These are phyloP conservation scores for Phacellophora camtschatica DNA, from an alignment of 30 jellyfish, hydroid and myxozoan species.

Conservation along the genomic window DNA sequence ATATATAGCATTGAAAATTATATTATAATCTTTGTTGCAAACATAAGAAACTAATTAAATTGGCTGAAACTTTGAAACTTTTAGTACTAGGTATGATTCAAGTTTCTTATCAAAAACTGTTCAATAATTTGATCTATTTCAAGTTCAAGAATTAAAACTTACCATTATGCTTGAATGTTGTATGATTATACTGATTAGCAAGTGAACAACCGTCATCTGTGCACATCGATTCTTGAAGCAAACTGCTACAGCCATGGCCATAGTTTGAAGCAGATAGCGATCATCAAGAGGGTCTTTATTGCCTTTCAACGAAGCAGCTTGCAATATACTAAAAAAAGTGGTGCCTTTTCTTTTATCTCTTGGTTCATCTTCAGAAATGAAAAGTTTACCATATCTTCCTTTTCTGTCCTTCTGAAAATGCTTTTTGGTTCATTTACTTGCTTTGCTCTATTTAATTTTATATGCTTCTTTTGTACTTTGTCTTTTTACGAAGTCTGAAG, in stretches of 20 bases:
- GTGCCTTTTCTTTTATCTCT: constrained; percentile 6
- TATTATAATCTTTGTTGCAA: not conserved
- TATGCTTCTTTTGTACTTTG: not conserved
- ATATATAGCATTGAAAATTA: not conserved
- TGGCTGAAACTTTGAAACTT: not conserved
- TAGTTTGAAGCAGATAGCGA: not conserved
- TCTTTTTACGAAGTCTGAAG: not conserved
- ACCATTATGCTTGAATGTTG: constrained; percentile 27
- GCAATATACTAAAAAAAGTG: not conserved
- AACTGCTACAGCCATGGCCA: constrained; percentile 42
- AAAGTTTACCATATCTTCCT: constrained; percentile 18
- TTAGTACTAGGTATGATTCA: no score
- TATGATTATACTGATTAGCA: constrained; percentile 19
- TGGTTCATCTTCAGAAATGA: not conserved
- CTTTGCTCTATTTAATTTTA: not conserved
- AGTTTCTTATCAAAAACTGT: no score
- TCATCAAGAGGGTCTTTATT: not conserved
- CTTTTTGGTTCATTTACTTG: not conserved
- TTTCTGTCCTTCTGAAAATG: not conserved
- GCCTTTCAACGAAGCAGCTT: not conserved
- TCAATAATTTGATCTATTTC: no score
- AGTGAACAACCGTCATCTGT: constrained; percentile 35
- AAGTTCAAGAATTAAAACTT: no score
- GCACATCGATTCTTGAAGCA: constrained; percentile 30
- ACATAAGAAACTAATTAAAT: not conserved